A percentile compares a stretch with the other conserved stretches of the same genome.
These are phyloP conservation scores for Embiotoca jacksoni DNA, from an alignment of 2,113 vertebrate genomes.

Conservation along the genomic window DNA sequence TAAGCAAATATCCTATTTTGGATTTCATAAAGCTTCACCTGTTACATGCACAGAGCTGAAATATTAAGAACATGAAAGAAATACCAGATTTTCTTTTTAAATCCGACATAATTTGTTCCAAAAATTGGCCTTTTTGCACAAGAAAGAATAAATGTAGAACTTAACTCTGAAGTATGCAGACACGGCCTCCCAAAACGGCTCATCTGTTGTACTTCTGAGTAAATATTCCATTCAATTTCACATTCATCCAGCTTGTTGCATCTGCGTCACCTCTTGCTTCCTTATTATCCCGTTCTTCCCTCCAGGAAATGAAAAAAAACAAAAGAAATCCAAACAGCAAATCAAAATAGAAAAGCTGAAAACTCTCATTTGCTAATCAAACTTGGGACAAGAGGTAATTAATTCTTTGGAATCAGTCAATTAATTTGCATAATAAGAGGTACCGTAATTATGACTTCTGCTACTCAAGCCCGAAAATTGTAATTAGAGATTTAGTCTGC, in stretches of 20 bases:
- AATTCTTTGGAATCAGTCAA: constrained; percentile 85
- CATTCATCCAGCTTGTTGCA: constrained; percentile 25
- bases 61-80: no score
- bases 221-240: constrained; percentile 53
- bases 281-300: constrained; percentile 58
- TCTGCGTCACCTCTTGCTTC: constrained; percentile 68
- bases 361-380: constrained; percentile 86
- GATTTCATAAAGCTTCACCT: no score
- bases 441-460: constrained; percentile 87
- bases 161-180: constrained; percentile 2
- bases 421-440: constrained; percentile 88
- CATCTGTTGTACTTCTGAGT: constrained; percentile 29
- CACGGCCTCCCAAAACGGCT: background rate
- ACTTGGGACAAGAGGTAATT: constrained; percentile 85
- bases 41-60: no score
- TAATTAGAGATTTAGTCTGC: constrained; percentile 86
- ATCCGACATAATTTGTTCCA: no score
- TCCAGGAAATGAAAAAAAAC: background rate
- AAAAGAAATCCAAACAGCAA: constrained; percentile 63
- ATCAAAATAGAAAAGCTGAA: constrained; percentile 75
- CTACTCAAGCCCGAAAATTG: constrained; percentile 81
- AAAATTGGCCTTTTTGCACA: no score
- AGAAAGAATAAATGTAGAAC: no score
- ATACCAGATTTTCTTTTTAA: no score
- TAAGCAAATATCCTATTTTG: no score